phyloP scores from a whole-genome alignment of 2,888 invertebrate species.

The Epinotia brunnichana region DNA sequence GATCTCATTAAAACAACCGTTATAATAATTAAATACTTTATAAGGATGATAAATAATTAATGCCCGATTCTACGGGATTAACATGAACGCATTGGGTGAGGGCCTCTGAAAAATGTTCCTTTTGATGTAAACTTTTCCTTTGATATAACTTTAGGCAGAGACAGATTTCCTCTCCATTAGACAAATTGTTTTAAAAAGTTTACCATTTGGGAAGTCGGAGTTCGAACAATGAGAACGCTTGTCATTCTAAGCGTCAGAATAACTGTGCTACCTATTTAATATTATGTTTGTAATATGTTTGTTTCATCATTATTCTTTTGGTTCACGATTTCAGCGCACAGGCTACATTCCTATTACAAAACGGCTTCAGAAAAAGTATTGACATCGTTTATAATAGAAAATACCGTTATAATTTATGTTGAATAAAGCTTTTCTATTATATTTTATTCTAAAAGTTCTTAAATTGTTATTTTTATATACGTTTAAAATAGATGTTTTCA shows the following conservation, averaged over 20 bases:
- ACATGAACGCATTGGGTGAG: slow-evolving; percentile 47
- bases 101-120: slow-evolving; percentile 52
- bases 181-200: slow-evolving; percentile 69
- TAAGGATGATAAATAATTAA: slow-evolving; percentile 36
- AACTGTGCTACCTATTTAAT: too few relatives aligned
- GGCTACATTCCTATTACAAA: background rate
- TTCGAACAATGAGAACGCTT: slow-evolving; percentile 58
- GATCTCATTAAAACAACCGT: background rate
- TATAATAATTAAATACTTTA: slow-evolving; percentile 14
- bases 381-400: too few relatives aligned
- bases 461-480: too few relatives aligned
- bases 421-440: too few relatives aligned
- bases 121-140: slow-evolving; percentile 64
- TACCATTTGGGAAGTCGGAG: slow-evolving; percentile 57
- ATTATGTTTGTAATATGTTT: background rate
- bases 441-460: too few relatives aligned
- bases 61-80: slow-evolving; percentile 30
- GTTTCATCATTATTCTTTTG: slow-evolving; percentile 6
- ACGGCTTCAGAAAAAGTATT: too few relatives aligned
- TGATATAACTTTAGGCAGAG: slow-evolving; percentile 58
- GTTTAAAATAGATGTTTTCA: too few relatives aligned
- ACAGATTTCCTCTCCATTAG: slow-evolving; percentile 70
- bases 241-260: slow-evolving; percentile 52
- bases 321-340: background rate
- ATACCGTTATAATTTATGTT: too few relatives aligned